Evolutionary conservation across 2,113 vertebrate species (phyloP).

Genomic region (Conger conger): DNA sequence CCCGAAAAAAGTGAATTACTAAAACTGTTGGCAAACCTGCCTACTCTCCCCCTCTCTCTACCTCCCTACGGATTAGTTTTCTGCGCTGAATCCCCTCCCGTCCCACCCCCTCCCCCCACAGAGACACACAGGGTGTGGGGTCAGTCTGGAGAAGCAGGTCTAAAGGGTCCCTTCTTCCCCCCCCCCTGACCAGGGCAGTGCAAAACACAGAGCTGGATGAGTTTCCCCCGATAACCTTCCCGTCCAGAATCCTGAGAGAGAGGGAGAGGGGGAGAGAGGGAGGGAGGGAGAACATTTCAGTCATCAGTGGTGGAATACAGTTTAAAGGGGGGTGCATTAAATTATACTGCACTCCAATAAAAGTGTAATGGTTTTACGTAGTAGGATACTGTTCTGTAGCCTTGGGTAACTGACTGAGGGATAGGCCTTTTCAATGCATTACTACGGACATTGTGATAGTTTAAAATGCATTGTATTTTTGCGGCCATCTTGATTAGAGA

Average conservation of each 20-base stretch:
- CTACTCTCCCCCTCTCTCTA: conserved; percentile 24
- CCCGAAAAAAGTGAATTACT: neutral
- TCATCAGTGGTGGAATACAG: neutral
- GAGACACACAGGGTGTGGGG: conserved; percentile 78
- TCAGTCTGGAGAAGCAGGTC: conserved; percentile 73
- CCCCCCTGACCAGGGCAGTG: conserved; percentile 81
- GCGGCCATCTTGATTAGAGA: too few relatives aligned
- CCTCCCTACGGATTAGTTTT: conserved; percentile 35
- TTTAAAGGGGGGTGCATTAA: neutral
- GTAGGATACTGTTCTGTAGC: too few relatives aligned
- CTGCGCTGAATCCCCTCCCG: conserved; percentile 51
- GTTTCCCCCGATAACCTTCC: conserved; percentile 81
- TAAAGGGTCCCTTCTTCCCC: conserved; percentile 75
- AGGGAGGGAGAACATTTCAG: neutral
- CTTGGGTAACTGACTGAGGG: too few relatives aligned
- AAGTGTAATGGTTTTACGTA: too few relatives aligned
- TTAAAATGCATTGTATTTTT: too few relatives aligned
- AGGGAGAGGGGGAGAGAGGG: conserved; percentile 18
- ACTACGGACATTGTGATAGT: too few relatives aligned
- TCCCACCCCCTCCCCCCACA: conserved; percentile 71
- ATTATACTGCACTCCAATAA: too few relatives aligned
- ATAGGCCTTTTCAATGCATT: too few relatives aligned
- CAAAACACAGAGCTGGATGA: conserved; percentile 83
- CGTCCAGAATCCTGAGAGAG: conserved; percentile 74
- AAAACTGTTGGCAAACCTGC: neutral